Base-by-base conservation (phyloP, 2,797 vertebrate genomes). In the Glossophaga mutica region DNA sequence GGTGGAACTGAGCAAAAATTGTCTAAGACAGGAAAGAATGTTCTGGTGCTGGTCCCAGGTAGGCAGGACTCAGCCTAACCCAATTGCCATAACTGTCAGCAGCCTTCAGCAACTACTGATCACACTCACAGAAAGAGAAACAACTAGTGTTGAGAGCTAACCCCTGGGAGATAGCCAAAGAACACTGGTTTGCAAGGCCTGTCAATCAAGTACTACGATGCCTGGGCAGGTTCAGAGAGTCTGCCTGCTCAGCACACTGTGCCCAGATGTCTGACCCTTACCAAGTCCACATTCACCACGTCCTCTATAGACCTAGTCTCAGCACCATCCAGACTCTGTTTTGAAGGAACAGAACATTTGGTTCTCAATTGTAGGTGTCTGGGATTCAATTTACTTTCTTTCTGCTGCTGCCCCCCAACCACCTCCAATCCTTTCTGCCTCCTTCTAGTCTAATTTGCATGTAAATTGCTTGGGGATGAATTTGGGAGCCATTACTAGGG, bases 391-490 rank as follows among this genome's bases (percentile, higher is more conserved):
- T 83, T 82, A 26, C 42, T 71, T 59, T 76, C 70, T 42, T 55
- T 44, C 16, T n/a, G 26, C 62, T 29, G 32, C 21, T 9, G 3
- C 71, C 16, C 7, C 32, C 4, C 32, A 59, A 19, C 37, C 26
- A 21, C 34, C n/a, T 32, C 29, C 44, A 85, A 78, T 74, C 34
- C 55, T 86, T 74, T 92, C 85, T 90, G 62, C 26, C 62, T 90
- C 57, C 42, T 94, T 93, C 52, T 90, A 48, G 34, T 92, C 77
- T 95, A 83, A 92, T 70, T 93, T 95, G 46, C 77, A 79, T 94
- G 62, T 65, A 96, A 93, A 76, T 83, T 94, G 70, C 81, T 81
- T 71, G 24, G 74, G 78, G 88, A 88, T 94, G 57, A 82, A 83
- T 96, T 86, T 95, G 68, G 83, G 55, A 92, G 48, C 55, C 81